A percentile compares a stretch with the other conserved stretches of the same genome.
phyloP scores from a whole-genome alignment of 1,140 invertebrate genomes.

The Eurosta solidaginis region DNA sequence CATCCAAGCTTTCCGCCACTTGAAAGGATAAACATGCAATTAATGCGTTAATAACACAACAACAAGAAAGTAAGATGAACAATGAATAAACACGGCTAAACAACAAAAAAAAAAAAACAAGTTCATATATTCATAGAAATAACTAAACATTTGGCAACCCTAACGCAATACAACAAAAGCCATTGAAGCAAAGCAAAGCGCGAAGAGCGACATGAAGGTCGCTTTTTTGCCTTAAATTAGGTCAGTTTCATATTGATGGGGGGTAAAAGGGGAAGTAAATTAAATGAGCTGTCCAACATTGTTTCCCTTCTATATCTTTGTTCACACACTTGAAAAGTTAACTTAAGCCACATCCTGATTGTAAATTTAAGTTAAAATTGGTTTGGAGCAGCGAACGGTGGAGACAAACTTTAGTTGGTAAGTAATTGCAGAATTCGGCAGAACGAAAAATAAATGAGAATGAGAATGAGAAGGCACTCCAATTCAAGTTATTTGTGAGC shows the following conservation, averaged over 20 bases:
- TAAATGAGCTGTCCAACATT: neutral
- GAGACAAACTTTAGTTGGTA: neutral
- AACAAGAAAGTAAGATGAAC: neutral
- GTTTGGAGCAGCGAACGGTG: neutral
- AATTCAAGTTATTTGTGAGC: neutral
- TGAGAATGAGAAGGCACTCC: neutral
- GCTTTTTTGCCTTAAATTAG: neutral
- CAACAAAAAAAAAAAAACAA: neutral
- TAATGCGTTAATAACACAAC: constrained; percentile 6
- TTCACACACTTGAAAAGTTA: neutral
- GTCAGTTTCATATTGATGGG: neutral
- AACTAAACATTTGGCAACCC: neutral
- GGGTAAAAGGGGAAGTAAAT: neutral
- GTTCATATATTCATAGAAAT: neutral
- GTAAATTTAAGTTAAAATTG: constrained; percentile 11
- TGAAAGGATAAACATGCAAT: neutral
- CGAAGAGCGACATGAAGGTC: neutral
- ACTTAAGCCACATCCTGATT: neutral
- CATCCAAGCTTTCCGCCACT: neutral
- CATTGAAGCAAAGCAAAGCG: neutral
- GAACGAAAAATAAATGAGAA: constrained; percentile 14
- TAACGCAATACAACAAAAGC: neutral
- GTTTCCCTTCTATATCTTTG: neutral
- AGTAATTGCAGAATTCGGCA: constrained; percentile 4
- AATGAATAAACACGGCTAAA: neutral